Percentiles rank a stretch among this genome's conserved stretches.
Conservation (phyloP, 2,797 vertebrate species). For the Danionella dracula region DNA sequence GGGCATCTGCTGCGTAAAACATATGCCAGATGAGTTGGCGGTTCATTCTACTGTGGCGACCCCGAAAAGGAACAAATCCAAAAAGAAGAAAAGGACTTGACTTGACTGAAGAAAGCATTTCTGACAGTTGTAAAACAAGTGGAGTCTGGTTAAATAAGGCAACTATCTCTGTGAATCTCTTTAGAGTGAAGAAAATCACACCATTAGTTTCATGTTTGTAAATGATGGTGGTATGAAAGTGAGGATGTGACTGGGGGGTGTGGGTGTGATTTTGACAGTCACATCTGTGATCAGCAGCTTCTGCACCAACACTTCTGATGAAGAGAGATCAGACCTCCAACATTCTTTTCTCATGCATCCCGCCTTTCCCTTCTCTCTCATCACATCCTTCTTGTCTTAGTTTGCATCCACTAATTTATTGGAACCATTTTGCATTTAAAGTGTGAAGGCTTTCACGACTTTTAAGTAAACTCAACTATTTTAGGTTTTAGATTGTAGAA, state of each 20-base stretch:
- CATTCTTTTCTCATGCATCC: constrained; percentile 37
- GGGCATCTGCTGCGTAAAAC: too few species aligned
- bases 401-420: neutral
- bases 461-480: neutral
- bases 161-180: too few species aligned
- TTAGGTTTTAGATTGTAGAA: too few species aligned
- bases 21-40: too few species aligned
- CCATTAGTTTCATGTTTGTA: neutral
- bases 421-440: too few species aligned
- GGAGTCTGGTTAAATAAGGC: too few species aligned
- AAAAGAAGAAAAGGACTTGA: too few species aligned
- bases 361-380: constrained; percentile 1
- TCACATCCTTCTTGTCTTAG: neutral
- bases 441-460: too few species aligned
- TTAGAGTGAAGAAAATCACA: neutral
- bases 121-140: too few species aligned
- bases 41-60: too few species aligned
- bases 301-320: constrained; percentile 14
- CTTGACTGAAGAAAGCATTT: too few species aligned
- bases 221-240: constrained; percentile 16
- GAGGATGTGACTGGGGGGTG: constrained; percentile 33
- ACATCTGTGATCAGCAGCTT: constrained; percentile 35
- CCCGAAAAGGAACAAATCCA: too few species aligned
- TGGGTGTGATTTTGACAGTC: constrained; percentile 24
- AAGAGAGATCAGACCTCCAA: constrained; percentile 14